Base-by-base conservation (phyloP, 2,888 invertebrate genomes). In the Netelia fuscicornis region DNA sequence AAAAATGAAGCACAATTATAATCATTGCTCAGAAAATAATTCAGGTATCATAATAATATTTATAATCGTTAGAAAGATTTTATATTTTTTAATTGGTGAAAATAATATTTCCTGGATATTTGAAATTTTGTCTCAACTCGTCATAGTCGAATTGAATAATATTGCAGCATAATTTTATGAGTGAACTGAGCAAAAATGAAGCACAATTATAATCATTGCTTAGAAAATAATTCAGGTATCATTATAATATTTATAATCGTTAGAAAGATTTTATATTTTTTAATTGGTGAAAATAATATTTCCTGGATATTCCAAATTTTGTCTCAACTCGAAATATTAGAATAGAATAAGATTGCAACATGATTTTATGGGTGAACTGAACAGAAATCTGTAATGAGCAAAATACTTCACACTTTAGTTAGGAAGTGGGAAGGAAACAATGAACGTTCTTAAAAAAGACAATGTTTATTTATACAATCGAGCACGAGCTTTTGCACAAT, bases 381-480 rank as follows among this genome's bases (percentile, higher is more conserved):
- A 17, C 17, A 17, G 17, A 17, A 17, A 17, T 17, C 17, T 17
- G 17, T 17, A 17, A 48, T 11, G 48, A 48, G 10, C 48, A 10
- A 48, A 48, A 48, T 48, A 10, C 13, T 48, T 48, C 2, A 2
- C 10, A 48, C 11, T 48, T 48, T 48, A 13, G 30, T 30, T 30
- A 30, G 30, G 30, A 30, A 5, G 30, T 30, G 30, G 30, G 6
- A 48, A 48, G 13, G 13, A 48, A 48, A 48, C 11, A 48, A 48
- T 11, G 1, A 6, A 48, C 11, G 2, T 30, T 48, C 48, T 48
- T 48, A 60, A 82, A 90, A 90, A 91, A 89, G 74, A 83, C 72
- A 81, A 77, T 80, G 86, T 90, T 84, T 90, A 90, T 90, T 90
- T 89, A 88, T 86, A 87, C 79, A 81, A 88, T 88, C 75, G 75